phyloP scores from a whole-genome alignment of 2,797 vertebrate species.

The Petrocephalus schoutedeni region DNA sequence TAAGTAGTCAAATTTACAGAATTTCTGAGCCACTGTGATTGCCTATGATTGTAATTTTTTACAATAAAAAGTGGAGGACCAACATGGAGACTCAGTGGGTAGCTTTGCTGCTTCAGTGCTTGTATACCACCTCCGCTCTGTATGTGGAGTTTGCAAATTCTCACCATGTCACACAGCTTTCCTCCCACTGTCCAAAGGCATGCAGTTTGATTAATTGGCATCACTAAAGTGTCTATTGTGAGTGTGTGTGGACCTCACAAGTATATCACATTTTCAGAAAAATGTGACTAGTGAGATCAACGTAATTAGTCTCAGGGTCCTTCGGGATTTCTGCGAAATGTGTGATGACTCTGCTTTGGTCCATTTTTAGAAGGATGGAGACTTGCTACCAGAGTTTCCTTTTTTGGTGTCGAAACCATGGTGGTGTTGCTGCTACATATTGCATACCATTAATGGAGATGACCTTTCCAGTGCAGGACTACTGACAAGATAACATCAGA shows the following conservation, averaged over 20 bases:
- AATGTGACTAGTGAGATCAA: no score
- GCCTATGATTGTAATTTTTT: not conserved
- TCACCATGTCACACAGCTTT: not conserved
- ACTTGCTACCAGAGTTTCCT: not conserved
- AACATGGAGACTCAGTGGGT: not conserved
- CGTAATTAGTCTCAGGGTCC: not conserved
- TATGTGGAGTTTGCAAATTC: not conserved
- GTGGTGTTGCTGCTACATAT: not conserved
- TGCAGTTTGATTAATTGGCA: not conserved
- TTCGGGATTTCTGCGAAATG: not conserved
- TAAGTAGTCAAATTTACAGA: not conserved
- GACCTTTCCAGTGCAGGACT: not conserved
- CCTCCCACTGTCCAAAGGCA: not conserved
- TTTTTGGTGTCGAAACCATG: not conserved
- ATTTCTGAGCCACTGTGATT: not conserved
- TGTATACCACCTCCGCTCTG: not conserved
- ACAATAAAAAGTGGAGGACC: not conserved
- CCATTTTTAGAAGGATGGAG: not conserved
- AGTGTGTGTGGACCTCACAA: no score
- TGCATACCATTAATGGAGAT: not conserved
- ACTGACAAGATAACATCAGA: not conserved
- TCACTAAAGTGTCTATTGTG: not conserved
- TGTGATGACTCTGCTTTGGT: conserved; percentile 1
- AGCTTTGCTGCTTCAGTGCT: not conserved
- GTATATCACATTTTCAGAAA: no score